phyloP scores from a whole-genome alignment of 2,888 invertebrate species.

The Acanthococcus lagerstroemiae region DNA sequence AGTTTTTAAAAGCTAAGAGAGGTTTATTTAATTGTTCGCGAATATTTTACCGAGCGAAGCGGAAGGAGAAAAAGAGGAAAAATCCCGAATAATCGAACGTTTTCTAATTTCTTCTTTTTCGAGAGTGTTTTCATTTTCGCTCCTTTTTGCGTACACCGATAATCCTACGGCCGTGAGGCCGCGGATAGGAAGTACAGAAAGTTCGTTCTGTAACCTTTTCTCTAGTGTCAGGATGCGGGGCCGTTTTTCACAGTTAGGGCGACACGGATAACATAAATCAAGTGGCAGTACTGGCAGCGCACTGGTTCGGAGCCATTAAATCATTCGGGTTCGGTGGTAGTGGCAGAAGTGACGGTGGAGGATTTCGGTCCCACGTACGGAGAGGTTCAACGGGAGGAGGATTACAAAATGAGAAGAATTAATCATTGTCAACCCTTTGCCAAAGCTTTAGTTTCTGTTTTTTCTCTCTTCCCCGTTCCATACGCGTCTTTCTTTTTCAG shows the following conservation, averaged over 20 bases:
- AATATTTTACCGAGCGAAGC: too few species aligned
- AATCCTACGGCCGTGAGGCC: neutral
- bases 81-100: too few species aligned
- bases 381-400: constrained; percentile 16
- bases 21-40: too few species aligned
- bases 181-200: neutral
- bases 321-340: constrained; percentile 29
- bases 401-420: constrained; percentile 28
- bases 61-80: too few species aligned
- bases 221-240: constrained; percentile 23
- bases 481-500: constrained; percentile 10
- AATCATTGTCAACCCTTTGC: constrained; percentile 30
- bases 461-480: neutral
- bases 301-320: constrained; percentile 29
- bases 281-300: constrained; percentile 24
- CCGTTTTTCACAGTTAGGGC: constrained; percentile 30
- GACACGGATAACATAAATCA: constrained; percentile 28
- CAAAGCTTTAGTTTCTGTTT: constrained; percentile 26
- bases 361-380: constrained; percentile 24
- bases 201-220: constrained; percentile 3
- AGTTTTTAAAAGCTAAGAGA: too few species aligned
- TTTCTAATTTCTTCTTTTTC: too few species aligned
- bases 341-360: constrained; percentile 28
- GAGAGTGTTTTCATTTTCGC: too few species aligned
- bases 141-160: too few species aligned